Evolutionary conservation across 1,140 invertebrate genomes (phyloP), one percentile per base, ranked within the genome.

Genomic region (Drosophila ananassae): DNA sequence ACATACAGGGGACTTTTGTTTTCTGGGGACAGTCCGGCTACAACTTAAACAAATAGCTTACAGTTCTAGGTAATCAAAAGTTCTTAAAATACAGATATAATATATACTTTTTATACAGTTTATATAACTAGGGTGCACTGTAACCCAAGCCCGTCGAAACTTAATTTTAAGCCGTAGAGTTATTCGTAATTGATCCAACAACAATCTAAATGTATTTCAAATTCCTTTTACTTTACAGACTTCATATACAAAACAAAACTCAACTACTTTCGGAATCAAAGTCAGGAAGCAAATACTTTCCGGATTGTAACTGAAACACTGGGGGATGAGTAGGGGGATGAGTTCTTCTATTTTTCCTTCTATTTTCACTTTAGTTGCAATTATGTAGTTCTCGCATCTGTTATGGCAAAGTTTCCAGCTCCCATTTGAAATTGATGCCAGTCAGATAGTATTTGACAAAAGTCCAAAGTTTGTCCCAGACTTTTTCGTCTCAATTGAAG

Each of bases 381-480:
- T 71, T 57, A 79, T 74, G 32, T 59, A 69, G 39, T 54, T 74
- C 64, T 62, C 30, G 51, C 39, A 59, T 77, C 74, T 76, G 63
- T 56, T 69, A 54, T 77, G 52, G 56, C 56, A 69, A 55, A 77
- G 57, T 54, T 61, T 53, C 21, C 44, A 44, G 64, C 44, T 64
- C 12, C 61, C 52, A 78, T 75, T 75, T 67, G 62, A 78, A 82
- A 75, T 72, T 71, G 61, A 81, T 59, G 60, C 64, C 67, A 73
- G 68, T 74, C 58, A 67, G 60, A 71, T 59, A 50, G 44, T 68
- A 55, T 67, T 81, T 63, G 73, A 77, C 60, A 64, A 50, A 74
- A 63, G 54, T 61, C 62, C 25, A 41, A 71, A 74, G 60, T 81
- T 84, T 75, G 61, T 58, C 68, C 64, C 55, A 56, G 60, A 55